These are phyloP conservation scores for Octodonta nipae DNA, from an alignment of 2,888 invertebrate species.

Conservation along the genomic window DNA sequence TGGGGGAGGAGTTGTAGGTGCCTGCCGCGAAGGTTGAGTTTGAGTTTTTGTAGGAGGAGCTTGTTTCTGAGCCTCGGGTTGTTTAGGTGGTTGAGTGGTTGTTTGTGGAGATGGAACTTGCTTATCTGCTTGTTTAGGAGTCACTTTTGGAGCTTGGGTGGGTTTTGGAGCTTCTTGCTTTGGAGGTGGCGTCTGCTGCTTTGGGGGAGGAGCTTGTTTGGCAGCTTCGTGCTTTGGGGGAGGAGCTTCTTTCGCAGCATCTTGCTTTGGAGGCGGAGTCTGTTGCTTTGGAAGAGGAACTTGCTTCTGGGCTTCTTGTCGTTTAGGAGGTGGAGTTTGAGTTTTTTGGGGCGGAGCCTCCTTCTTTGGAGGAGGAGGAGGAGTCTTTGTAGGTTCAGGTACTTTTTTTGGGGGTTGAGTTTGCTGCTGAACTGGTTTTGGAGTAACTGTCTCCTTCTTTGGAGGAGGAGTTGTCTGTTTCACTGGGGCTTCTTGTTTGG, in stretches of 20 bases:
- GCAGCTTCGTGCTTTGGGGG: neutral
- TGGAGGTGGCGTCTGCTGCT: conserved; percentile 2
- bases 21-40: no score
- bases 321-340: conserved; percentile 15
- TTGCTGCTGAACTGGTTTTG: conserved; percentile 17
- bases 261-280: conserved; percentile 1
- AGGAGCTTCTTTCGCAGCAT: neutral
- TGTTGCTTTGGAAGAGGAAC: neutral
- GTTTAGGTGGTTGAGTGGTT: conserved; percentile 1
- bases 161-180: neutral
- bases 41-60: neutral
- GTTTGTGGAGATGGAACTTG: neutral
- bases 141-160: neutral
- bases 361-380: conserved; percentile 12
- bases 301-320: neutral
- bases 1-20: no score
- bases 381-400: conserved; percentile 12
- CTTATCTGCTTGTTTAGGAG: neutral
- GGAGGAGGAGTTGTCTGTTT: conserved; percentile 18
- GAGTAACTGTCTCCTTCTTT: conserved; percentile 16
- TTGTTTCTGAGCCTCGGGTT: no score
- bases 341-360: conserved; percentile 7
- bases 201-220: neutral
- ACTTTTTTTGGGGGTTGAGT: conserved; percentile 15
- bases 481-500: conserved; percentile 12